phyloP scores from a whole-genome alignment of 2,113 vertebrate genomes.

The Puntigrus tetrazona region DNA sequence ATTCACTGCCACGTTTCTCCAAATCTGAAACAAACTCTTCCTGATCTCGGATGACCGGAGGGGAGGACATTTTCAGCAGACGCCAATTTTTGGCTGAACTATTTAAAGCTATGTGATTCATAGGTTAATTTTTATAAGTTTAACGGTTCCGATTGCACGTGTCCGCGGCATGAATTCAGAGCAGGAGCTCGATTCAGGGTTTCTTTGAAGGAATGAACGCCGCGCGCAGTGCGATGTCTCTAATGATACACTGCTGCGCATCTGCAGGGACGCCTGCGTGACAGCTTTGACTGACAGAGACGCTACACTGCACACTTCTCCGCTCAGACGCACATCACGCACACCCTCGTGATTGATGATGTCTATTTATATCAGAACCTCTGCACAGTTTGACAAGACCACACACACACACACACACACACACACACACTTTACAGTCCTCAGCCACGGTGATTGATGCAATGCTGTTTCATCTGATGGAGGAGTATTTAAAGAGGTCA shows the following conservation, averaged over 20 bases:
- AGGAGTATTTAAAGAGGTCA: neutral
- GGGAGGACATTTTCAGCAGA: no score
- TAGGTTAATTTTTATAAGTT: constrained; percentile 11
- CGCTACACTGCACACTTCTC: constrained; percentile 45
- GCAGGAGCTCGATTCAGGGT: constrained; percentile 2
- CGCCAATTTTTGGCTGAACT: neutral
- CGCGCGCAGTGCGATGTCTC: neutral
- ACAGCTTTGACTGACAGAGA: constrained; percentile 65
- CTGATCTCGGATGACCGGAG: no score
- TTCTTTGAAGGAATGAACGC: constrained; percentile 18
- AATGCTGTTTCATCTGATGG: neutral
- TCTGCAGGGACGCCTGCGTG: constrained; percentile 62
- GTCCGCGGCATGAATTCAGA: no score
- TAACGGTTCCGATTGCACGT: neutral
- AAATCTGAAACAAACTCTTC: no score
- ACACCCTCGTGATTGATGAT: constrained; percentile 69
- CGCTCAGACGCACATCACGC: constrained; percentile 65
- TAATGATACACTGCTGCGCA: constrained; percentile 48
- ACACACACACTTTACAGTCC: neutral
- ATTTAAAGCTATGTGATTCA: constrained; percentile 1
- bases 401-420: constrained; percentile 18
- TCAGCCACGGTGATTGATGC: neutral
- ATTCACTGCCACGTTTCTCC: no score
- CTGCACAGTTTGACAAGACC: constrained; percentile 49
- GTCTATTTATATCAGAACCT: constrained; percentile 65